phyloP scores from a whole-genome alignment of 2,888 invertebrate species.

The Parnassius apollo region DNA sequence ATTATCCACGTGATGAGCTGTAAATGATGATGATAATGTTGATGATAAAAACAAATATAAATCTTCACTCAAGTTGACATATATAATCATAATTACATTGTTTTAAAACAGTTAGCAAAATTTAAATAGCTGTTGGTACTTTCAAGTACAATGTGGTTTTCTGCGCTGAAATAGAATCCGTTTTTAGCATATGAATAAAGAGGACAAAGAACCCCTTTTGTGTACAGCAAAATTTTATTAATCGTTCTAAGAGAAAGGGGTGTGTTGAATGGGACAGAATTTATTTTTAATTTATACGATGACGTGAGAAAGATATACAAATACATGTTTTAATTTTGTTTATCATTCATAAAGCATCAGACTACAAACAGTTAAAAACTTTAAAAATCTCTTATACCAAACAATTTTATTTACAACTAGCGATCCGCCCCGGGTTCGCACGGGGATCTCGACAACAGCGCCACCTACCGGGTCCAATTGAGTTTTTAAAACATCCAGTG shows the following conservation, averaged over 20 bases:
- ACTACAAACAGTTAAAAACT: no score
- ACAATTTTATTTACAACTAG: no score
- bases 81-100: background rate
- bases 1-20: no score
- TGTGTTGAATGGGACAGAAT: constrained; percentile 28
- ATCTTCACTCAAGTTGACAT: no score
- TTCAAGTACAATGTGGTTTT: constrained; percentile 62
- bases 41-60: no score
- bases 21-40: no score
- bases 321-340: constrained; percentile 4
- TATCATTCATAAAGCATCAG: background rate
- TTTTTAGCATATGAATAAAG: constrained; percentile 77
- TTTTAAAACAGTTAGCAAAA: background rate
- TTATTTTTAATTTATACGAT: constrained; percentile 27
- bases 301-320: constrained; percentile 18
- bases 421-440: no score
- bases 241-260: constrained; percentile 43
- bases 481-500: no score
- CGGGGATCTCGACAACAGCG: no score
- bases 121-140: constrained; percentile 13
- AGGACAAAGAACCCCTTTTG: constrained; percentile 67
- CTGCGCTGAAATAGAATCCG: constrained; percentile 55
- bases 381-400: no score
- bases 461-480: no score
- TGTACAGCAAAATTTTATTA: constrained; percentile 65